Conservation (phyloP, 2,797 vertebrate species). For the Picus viridis region DNA sequence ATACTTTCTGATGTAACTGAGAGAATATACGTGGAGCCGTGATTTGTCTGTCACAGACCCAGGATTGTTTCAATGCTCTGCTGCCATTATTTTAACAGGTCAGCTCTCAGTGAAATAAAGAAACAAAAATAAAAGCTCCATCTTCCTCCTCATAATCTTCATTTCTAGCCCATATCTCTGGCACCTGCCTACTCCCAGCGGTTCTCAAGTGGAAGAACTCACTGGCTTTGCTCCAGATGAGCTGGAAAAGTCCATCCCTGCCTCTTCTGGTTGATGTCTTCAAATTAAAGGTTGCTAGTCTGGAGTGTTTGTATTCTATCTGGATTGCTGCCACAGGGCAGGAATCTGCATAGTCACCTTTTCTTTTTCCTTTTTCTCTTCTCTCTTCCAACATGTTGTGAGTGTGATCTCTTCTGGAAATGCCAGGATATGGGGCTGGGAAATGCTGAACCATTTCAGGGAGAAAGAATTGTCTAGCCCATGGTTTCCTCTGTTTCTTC, state of each 20-base stretch:
- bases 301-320: not conserved
- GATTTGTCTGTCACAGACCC: conserved; percentile 70
- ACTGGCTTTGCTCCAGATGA: not conserved
- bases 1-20: conserved; percentile 74
- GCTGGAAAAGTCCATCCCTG: not conserved
- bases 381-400: not conserved
- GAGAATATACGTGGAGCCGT: conserved; percentile 69
- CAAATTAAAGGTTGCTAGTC: not conserved
- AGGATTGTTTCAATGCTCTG: conserved; percentile 69
- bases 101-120: conserved; percentile 13
- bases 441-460: not conserved
- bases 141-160: not conserved
- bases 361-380: not conserved
- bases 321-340: not conserved
- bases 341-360: not conserved
- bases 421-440: rapidly evolving
- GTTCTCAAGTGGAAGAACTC: not conserved
- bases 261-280: not conserved
- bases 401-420: not conserved
- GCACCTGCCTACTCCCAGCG: not conserved
- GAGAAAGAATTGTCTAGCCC: not conserved
- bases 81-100: conserved; percentile 69
- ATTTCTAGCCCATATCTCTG: not conserved
- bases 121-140: not conserved
- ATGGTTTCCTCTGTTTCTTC: not conserved